phyloP scores from a whole-genome alignment of 2,888 invertebrate genomes.

The Calephelis perditalis region DNA sequence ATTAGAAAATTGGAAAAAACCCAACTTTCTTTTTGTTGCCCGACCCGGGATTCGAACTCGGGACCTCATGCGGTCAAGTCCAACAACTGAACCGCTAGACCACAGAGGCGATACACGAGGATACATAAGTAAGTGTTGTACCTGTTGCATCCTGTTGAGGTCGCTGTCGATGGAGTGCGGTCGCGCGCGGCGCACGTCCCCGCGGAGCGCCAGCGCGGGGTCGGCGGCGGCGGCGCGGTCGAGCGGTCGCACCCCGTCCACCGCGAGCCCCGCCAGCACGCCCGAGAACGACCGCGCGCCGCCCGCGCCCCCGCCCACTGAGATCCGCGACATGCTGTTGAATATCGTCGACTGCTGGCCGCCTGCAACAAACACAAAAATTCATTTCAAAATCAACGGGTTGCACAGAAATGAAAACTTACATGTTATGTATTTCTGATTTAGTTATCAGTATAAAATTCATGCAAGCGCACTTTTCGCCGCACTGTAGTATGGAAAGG shows the following conservation, averaged over 20 bases:
- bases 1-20: too few relatives aligned
- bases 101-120: too few relatives aligned
- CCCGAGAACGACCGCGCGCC: constrained; percentile 90
- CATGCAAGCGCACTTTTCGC: too few relatives aligned
- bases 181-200: constrained; percentile 89
- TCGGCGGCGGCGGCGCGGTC: constrained; percentile 92
- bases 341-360: constrained; percentile 92
- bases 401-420: too few relatives aligned
- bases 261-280: constrained; percentile 92
- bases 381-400: not conserved
- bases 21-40: too few relatives aligned
- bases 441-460: too few relatives aligned
- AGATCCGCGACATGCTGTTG: constrained; percentile 93
- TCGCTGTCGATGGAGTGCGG: constrained; percentile 84
- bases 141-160: constrained; percentile 93
- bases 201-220: constrained; percentile 85
- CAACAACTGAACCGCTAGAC: too few relatives aligned
- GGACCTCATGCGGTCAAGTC: too few relatives aligned
- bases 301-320: constrained; percentile 87
- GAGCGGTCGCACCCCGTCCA: constrained; percentile 90
- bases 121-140: constrained; percentile 36
- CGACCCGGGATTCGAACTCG: too few relatives aligned
- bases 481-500: too few relatives aligned
- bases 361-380: constrained; percentile 72
- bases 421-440: too few relatives aligned